Evolutionary conservation across 2,888 invertebrate genomes (phyloP).

Genomic region (Cyaniris semiargus): DNA sequence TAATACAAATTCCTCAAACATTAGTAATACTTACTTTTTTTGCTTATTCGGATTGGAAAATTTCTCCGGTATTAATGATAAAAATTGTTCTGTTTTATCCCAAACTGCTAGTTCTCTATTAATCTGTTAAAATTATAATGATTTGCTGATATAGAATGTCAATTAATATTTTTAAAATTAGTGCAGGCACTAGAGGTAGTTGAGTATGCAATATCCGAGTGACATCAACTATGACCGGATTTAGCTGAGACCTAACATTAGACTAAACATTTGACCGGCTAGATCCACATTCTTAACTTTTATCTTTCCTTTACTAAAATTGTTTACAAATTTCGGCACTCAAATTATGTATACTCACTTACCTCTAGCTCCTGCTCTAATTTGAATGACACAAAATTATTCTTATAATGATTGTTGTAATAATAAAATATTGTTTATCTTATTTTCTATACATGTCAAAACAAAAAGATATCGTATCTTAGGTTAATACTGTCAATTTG

Average conservation of each 20-base stretch:
- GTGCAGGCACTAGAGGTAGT: neutral
- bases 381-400: neutral
- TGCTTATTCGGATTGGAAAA: slow-evolving; percentile 85
- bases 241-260: neutral
- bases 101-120: slow-evolving; percentile 85
- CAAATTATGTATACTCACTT: neutral
- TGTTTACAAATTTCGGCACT: neutral
- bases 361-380: neutral
- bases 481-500: neutral
- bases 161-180: neutral
- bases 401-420: neutral
- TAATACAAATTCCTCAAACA: neutral
- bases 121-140: slow-evolving; percentile 55
- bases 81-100: slow-evolving; percentile 87
- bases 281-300: neutral
- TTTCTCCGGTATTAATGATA: slow-evolving; percentile 85
- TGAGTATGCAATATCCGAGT: neutral
- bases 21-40: slow-evolving; percentile 77
- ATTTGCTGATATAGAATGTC: neutral
- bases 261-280: neutral
- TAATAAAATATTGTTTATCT: neutral
- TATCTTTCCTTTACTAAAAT: neutral
- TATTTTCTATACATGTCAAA: neutral
- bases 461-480: neutral
- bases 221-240: neutral